Evolutionary conservation across 2,888 invertebrate genomes (phyloP), one percentile per base, ranked within the genome.

Genomic region (Gastrophysa polygoni): DNA sequence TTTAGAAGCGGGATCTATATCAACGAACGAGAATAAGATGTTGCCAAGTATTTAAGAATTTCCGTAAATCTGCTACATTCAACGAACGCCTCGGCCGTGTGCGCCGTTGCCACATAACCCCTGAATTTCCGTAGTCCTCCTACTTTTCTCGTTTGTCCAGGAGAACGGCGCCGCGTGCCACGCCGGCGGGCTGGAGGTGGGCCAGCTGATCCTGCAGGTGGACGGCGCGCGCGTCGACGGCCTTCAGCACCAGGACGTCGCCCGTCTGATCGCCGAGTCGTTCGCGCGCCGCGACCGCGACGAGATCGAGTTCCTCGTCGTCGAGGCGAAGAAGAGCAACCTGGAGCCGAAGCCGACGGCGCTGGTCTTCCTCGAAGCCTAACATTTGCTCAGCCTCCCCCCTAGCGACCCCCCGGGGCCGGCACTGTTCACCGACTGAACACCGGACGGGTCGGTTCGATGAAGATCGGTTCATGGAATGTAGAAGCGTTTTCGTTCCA

Each of bases 141-240:
- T 43, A 21, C 20, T 46, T 59, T 21, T 21, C n/a, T n/a, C n/a
- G 24, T 43, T 47, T 11, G 79, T 84, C 14, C 81, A 96, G 96
- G 95, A 95, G 83, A 93, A 94, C 81, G 97, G 97, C 57, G 95
- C 96, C 63, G 97, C 97, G 46, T 93, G 89, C 81, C 92, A 92
- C 79, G 94, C 95, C 49, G 96, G 95, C 44, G 95, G 95, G 63
- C 85, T 98, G 70, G 93, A 95, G 82, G 95, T 96, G 68, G 97
- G 97, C 62, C 96, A 97, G 83, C 86, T 96, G 70, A 95, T 98
- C 77, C 86, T 97, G 70, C 95, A 95, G 81, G 95, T 67, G 88
- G 88, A 78, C 84, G 95, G 95, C 16, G 91, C 87, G 66, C 84
- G 88, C 61, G 89, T 90, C 62, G 87, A 89, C 79, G 92, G 93